Evolutionary conservation across 2,888 invertebrate genomes (phyloP).

Genomic region (Eupithecia vulgata): DNA sequence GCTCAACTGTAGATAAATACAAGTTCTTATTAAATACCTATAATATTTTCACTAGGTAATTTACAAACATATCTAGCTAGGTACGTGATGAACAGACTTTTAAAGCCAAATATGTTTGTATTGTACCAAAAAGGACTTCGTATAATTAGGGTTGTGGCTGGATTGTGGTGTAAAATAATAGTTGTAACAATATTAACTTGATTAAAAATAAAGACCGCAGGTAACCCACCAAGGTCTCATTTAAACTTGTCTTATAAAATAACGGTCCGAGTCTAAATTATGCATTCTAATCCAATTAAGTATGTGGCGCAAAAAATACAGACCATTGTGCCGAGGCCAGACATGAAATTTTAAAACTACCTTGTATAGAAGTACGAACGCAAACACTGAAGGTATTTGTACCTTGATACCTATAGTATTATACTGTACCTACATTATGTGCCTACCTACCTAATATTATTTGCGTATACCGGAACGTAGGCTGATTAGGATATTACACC

Average conservation of each 20-base stretch:
- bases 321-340: not conserved
- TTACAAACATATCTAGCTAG: too few relatives aligned
- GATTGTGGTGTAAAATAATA: not conserved
- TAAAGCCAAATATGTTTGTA: not conserved
- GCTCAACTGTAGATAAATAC: too few relatives aligned
- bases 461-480: not conserved
- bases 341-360: not conserved
- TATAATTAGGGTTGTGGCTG: too few relatives aligned
- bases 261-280: slow-evolving; percentile 12
- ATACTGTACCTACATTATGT: too few relatives aligned
- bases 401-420: too few relatives aligned
- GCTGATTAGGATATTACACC: too few relatives aligned
- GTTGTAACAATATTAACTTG: not conserved
- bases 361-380: too few relatives aligned
- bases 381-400: too few relatives aligned
- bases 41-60: too few relatives aligned
- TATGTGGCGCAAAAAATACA: slow-evolving; percentile 8
- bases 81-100: not conserved
- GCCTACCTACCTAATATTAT: too few relatives aligned
- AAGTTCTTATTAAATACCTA: too few relatives aligned
- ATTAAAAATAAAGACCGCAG: not conserved
- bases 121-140: not conserved
- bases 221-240: not conserved
- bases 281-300: slow-evolving; percentile 7
- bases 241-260: not conserved